A percentile compares a stretch with the other conserved stretches of the same genome.
These are phyloP conservation scores for Syngnathus scovelli DNA, from an alignment of 2,113 vertebrate genomes.

Conservation along the genomic window DNA sequence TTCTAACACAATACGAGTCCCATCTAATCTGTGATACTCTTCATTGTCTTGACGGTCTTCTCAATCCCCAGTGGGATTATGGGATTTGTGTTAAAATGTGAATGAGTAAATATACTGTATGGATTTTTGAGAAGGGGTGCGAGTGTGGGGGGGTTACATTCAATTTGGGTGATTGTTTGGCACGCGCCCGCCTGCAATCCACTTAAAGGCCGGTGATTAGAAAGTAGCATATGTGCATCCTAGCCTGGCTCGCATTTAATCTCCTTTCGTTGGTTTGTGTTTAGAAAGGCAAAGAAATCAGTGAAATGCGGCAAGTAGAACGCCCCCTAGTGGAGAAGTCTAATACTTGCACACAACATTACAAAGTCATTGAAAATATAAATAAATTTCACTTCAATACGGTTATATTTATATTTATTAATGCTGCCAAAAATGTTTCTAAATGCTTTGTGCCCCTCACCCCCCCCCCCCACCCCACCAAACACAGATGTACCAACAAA, in stretches of 20 bases:
- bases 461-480: neutral
- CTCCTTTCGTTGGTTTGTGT: conserved; percentile 44
- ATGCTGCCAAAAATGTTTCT: too few species aligned
- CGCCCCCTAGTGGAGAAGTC: too few species aligned
- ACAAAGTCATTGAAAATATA: too few species aligned
- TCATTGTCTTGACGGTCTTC: conserved; percentile 75
- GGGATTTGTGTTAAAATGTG: conserved; percentile 56
- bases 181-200: conserved; percentile 9
- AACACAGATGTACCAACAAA: too few species aligned
- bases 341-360: too few species aligned
- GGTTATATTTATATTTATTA: too few species aligned
- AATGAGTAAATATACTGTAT: conserved; percentile 43
- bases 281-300: neutral
- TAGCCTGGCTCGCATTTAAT: conserved; percentile 27
- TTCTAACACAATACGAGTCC: neutral
- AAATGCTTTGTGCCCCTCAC: too few species aligned
- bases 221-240: conserved; percentile 16
- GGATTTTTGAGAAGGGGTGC: conserved; percentile 5
- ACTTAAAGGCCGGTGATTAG: conserved; percentile 27
- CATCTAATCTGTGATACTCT: conserved; percentile 59
- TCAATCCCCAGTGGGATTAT: conserved; percentile 74
- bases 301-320: neutral
- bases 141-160: conserved; percentile 17
- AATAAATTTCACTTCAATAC: too few species aligned
- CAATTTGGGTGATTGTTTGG: conserved; percentile 61